Conservation (phyloP, 2,113 vertebrate genomes). For the Mesocricetus auratus region DNA sequence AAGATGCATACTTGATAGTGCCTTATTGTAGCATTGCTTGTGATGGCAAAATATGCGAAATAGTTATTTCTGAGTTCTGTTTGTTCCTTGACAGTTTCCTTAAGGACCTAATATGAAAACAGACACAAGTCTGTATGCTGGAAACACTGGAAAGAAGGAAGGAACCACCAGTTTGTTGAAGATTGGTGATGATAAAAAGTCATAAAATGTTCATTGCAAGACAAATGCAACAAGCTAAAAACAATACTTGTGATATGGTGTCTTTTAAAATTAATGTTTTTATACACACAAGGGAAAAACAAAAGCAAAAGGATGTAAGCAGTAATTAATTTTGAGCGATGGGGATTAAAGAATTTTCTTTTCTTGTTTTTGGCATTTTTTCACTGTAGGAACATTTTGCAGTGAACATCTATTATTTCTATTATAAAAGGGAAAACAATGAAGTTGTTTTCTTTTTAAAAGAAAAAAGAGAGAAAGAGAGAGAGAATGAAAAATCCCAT, state of each 20-base stretch:
- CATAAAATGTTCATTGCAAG: constrained; percentile 1
- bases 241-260: not conserved
- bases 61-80: not conserved
- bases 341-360: constrained; percentile 51
- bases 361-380: constrained; percentile 56
- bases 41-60: not conserved
- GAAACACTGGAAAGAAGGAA: not conserved
- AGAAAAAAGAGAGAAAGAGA: not conserved
- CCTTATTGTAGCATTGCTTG: not conserved
- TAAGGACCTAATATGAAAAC: not conserved
- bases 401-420: constrained; percentile 69
- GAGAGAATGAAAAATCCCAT: constrained; percentile 50
- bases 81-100: not conserved
- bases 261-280: constrained; percentile 67
- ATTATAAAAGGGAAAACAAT: constrained; percentile 63
- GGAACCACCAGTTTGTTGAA: not conserved
- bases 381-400: constrained; percentile 43
- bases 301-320: not conserved
- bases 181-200: not conserved
- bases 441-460: not conserved
- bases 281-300: not conserved
- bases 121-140: not conserved
- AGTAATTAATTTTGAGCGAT: constrained; percentile 57
- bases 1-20: not conserved
- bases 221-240: constrained; percentile 42